Percentiles rank a stretch among this genome's conserved stretches.
phyloP scores from a whole-genome alignment of 2,113 vertebrate genomes.

The Glaucidium brasilianum region DNA sequence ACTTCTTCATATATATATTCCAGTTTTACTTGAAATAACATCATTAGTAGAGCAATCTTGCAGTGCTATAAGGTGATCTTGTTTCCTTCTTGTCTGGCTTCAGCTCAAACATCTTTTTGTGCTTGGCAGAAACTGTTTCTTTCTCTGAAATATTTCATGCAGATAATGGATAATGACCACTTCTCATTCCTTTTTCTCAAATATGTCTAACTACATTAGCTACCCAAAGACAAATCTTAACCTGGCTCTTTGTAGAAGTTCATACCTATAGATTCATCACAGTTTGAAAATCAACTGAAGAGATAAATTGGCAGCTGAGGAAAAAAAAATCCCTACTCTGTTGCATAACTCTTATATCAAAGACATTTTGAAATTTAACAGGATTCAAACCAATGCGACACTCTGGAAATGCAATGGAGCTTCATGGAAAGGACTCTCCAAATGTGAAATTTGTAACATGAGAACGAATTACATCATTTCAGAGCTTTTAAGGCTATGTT shows the following conservation, averaged over 20 bases:
- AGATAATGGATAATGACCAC: constrained; percentile 81
- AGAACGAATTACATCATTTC: not conserved
- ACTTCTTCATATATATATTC: constrained; percentile 50
- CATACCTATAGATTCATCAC: constrained; percentile 39
- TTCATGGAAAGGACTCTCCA: not conserved
- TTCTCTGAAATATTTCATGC: constrained; percentile 74
- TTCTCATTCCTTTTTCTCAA: constrained; percentile 73
- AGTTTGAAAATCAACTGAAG: constrained; percentile 36
- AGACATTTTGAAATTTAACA: not conserved
- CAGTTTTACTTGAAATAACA: constrained; percentile 65
- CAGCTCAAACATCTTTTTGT: constrained; percentile 72
- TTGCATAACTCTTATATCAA: not conserved
- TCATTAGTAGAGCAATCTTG: constrained; percentile 38
- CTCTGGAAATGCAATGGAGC: not conserved
- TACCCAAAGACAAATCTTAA: constrained; percentile 64
- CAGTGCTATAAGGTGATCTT: constrained; percentile 65
- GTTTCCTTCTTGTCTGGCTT: constrained; percentile 70
- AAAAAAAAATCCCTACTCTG: not conserved
- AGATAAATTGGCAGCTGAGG: constrained; percentile 16
- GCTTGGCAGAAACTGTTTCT: constrained; percentile 67
- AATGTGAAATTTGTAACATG: not conserved
- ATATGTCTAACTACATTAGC: constrained; percentile 75
- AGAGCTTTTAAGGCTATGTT: not conserved
- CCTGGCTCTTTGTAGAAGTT: constrained; percentile 63
- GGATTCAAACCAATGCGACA: not conserved